Conservation (phyloP, 2,888 invertebrate species). For the Erynnis tages region DNA sequence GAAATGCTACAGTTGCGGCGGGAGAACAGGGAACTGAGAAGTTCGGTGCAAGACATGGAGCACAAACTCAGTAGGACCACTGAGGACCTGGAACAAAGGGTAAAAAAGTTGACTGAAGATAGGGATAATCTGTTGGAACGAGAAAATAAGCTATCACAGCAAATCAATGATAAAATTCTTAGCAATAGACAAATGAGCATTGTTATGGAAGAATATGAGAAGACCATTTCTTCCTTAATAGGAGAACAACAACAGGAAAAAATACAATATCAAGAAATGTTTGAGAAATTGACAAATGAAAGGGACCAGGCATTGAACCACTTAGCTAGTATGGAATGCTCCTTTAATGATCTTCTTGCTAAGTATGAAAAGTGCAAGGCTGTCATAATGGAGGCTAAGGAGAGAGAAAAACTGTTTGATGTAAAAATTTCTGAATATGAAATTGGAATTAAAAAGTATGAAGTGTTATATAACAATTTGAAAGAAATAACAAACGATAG, state of each 20-base stretch:
- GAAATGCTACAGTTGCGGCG: constrained; percentile 61
- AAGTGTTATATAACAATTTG: constrained; percentile 90
- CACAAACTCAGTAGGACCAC: constrained; percentile 51
- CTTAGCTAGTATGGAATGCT: constrained; percentile 82
- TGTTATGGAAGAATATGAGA: constrained; percentile 89
- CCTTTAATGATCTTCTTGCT: constrained; percentile 83
- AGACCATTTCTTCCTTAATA: constrained; percentile 87
- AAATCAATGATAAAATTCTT: constrained; percentile 60
- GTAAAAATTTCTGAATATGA: constrained; percentile 86
- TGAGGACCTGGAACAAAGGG: constrained; percentile 56
- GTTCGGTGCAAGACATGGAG: constrained; percentile 57
- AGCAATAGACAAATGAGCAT: constrained; percentile 81
- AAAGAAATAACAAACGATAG: constrained; percentile 93
- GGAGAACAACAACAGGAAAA: constrained; percentile 86
- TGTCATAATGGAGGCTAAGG: constrained; percentile 75
- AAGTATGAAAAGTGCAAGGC: constrained; percentile 84
- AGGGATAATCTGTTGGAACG: constrained; percentile 51
- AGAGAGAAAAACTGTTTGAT: constrained; percentile 85
- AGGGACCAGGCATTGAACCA: constrained; percentile 82
- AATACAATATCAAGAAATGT: constrained; percentile 68
- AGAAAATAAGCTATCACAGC: constrained; percentile 59
- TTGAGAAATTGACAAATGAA: constrained; percentile 74
- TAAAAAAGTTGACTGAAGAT: constrained; percentile 62
- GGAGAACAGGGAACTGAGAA: constrained; percentile 65
- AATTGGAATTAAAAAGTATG: constrained; percentile 86